A percentile compares a stretch with the other conserved stretches of the same genome.
Conservation (phyloP, 2,797 vertebrate genomes). For the Danio albolineatus region DNA sequence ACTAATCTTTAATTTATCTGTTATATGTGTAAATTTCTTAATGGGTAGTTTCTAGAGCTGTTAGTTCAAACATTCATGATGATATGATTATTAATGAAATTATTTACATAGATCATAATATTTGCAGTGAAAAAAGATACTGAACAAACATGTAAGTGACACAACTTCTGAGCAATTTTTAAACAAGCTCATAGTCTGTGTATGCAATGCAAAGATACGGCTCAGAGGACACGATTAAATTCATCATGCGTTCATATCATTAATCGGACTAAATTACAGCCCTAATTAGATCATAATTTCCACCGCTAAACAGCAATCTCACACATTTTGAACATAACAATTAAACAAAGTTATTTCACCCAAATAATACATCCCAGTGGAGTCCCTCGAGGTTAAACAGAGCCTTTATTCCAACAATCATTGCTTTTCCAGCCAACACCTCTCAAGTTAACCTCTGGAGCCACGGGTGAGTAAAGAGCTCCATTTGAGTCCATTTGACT, state of each 20-base stretch:
- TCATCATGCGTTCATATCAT: not conserved
- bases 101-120: not conserved
- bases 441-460: slow-evolving; percentile 24
- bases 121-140: not conserved
- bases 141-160: not conserved
- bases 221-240: not conserved
- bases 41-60: not conserved
- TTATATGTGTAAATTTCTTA: not conserved
- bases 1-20: not conserved
- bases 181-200: not conserved
- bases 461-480: slow-evolving; percentile 45
- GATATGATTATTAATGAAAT: not conserved
- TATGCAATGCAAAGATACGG: not conserved
- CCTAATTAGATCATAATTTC: slow-evolving; percentile 2
- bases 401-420: slow-evolving; percentile 1
- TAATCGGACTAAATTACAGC: not conserved
- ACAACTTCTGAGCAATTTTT: not conserved
- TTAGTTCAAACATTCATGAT: too few relatives aligned
- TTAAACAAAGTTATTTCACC: not conserved
- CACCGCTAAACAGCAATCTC: not conserved
- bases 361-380: not conserved
- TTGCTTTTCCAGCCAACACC: slow-evolving; percentile 7
- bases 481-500: slow-evolving; percentile 58
- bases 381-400: not conserved
- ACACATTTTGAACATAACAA: not conserved